A percentile compares a stretch with the other conserved stretches of the same genome.
These are phyloP conservation scores for Phengaris arion DNA, from an alignment of 2,888 invertebrate species.

Conservation along the genomic window DNA sequence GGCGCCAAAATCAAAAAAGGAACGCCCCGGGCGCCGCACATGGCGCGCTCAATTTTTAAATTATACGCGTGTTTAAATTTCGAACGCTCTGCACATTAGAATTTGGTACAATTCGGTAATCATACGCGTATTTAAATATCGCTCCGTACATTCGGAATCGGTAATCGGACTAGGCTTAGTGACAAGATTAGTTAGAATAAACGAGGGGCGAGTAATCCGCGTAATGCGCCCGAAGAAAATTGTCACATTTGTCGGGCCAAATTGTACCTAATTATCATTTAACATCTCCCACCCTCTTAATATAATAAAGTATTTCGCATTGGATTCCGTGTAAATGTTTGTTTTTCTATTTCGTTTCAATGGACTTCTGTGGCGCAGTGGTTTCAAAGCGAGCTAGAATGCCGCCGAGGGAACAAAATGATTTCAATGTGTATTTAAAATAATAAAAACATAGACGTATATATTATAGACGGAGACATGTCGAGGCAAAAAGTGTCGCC, in stretches of 20 bases:
- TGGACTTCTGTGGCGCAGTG: not conserved
- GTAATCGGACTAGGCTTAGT: slow-evolving; percentile 50
- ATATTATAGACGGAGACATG: too few relatives aligned
- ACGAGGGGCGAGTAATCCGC: slow-evolving; percentile 54
- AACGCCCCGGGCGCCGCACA: slow-evolving; percentile 65
- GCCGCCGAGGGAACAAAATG: too few relatives aligned
- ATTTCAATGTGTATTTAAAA: too few relatives aligned
- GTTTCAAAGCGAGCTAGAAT: too few relatives aligned
- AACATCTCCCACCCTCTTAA: not conserved
- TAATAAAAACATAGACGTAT: too few relatives aligned
- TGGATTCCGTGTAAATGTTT: slow-evolving; percentile 7
- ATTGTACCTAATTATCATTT: slow-evolving; percentile 28
- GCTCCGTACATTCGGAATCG: slow-evolving; percentile 3
- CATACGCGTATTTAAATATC: not conserved
- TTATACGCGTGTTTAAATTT: slow-evolving; percentile 72
- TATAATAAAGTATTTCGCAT: slow-evolving; percentile 7
- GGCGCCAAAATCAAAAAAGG: slow-evolving; percentile 50
- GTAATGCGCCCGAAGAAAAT: slow-evolving; percentile 60
- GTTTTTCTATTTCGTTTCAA: slow-evolving; percentile 2
- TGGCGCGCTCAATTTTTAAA: slow-evolving; percentile 67
- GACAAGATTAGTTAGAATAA: slow-evolving; percentile 73
- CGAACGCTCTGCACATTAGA: slow-evolving; percentile 61
- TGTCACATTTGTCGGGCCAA: slow-evolving; percentile 45
- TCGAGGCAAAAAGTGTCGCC: too few relatives aligned
- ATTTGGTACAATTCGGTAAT: slow-evolving; percentile 45